phyloP scores from a whole-genome alignment of 2,888 invertebrate genomes.

The Colostygia pectinataria region DNA sequence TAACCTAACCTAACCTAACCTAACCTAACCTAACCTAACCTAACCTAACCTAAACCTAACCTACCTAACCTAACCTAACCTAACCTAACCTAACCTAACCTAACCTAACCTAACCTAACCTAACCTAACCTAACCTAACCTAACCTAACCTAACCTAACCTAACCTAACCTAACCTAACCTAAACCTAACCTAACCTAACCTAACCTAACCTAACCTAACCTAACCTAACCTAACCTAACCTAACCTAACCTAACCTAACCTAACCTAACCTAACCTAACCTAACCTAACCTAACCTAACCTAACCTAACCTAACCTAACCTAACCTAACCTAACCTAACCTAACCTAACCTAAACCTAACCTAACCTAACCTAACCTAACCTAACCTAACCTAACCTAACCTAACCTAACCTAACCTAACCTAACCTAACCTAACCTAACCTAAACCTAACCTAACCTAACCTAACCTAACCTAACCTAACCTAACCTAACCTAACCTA shows the following conservation, averaged over 20 bases:
- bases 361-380: constrained; percentile 9
- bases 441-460: constrained; percentile 10
- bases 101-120: constrained; percentile 9
- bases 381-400: constrained; percentile 11
- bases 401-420: constrained; percentile 11
- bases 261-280: constrained; percentile 12
- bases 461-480: constrained; percentile 12
- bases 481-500: constrained; percentile 11
- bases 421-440: constrained; percentile 11
- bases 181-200: constrained; percentile 6
- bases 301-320: constrained; percentile 12
- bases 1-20: constrained; percentile 9
- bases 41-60: constrained; percentile 9
- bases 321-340: constrained; percentile 12
- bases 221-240: constrained; percentile 6
- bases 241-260: constrained; percentile 12
- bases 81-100: constrained; percentile 9
- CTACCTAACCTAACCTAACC: constrained; percentile 9
- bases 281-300: constrained; percentile 12
- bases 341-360: constrained; percentile 12
- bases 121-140: constrained; percentile 4
- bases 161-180: constrained; percentile 10
- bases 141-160: constrained; percentile 10
- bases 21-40: constrained; percentile 9
- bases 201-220: constrained; percentile 4